These are phyloP conservation scores for Chitala chitala DNA, from an alignment of 2,113 vertebrate species.

Conservation along the genomic window DNA sequence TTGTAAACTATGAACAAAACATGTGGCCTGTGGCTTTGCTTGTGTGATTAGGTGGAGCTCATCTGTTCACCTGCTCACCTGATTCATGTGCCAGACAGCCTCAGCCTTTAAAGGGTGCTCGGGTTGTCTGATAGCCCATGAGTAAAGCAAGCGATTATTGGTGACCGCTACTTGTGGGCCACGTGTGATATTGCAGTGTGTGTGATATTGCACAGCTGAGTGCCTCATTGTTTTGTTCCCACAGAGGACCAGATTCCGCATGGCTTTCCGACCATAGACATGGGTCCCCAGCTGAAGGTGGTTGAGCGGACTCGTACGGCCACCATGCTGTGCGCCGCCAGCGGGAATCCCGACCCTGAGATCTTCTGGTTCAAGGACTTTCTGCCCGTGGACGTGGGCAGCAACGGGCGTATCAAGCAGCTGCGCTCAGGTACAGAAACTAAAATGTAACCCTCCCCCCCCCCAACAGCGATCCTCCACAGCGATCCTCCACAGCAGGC, in stretches of 20 bases:
- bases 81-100: no score
- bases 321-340: conserved; percentile 94
- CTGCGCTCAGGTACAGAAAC: conserved; percentile 85
- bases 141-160: no score
- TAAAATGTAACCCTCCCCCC: neutral
- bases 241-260: conserved; percentile 89
- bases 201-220: no score
- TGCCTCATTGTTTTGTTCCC: conserved; percentile 31
- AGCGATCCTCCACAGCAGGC: neutral
- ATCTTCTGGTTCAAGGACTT: conserved; percentile 99
- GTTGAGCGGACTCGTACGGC: conserved; percentile 91
- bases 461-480: neutral
- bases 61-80: no score
- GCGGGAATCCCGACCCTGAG: conserved; percentile 89
- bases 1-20: no score
- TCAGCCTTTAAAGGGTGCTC: no score
- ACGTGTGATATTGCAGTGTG: no score
- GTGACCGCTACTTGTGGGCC: no score
- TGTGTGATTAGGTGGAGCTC: no score
- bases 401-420: conserved; percentile 89
- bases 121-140: no score
- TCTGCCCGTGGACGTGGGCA: conserved; percentile 86
- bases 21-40: no score
- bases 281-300: conserved; percentile 96
- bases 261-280: conserved; percentile 91